These are phyloP conservation scores for Eupithecia tripunctaria DNA, from an alignment of 2,888 invertebrate genomes.

Conservation along the genomic window DNA sequence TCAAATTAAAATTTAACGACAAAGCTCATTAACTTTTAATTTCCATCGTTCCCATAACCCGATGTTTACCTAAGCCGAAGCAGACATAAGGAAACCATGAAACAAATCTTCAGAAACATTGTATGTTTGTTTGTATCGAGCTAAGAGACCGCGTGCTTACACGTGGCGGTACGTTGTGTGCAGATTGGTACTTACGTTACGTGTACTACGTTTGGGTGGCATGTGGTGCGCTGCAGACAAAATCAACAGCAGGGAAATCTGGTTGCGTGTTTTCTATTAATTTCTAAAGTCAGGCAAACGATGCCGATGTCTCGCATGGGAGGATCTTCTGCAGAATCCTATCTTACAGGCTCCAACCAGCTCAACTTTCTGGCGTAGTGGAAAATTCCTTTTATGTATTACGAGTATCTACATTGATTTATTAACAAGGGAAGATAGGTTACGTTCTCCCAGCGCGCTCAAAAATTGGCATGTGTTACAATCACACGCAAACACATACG, in stretches of 20 bases:
- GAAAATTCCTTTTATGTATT: too few species aligned
- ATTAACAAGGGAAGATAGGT: too few species aligned
- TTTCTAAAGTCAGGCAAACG: neutral
- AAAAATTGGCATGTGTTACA: too few species aligned
- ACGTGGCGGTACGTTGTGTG: neutral
- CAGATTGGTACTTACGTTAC: neutral
- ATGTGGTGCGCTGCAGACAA: neutral
- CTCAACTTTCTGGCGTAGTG: too few species aligned
- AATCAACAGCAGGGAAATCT: neutral
- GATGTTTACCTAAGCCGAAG: constrained; percentile 16
- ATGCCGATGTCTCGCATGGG: neutral
- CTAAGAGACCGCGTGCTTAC: neutral
- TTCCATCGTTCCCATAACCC: constrained; percentile 15
- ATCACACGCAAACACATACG: too few species aligned
- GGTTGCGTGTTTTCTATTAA: neutral
- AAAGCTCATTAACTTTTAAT: constrained; percentile 18
- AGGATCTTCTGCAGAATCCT: too few species aligned
- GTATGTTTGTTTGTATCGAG: constrained; percentile 29
- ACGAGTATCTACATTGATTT: too few species aligned
- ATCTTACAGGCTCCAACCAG: too few species aligned
- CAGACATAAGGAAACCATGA: constrained; percentile 34
- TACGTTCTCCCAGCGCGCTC: too few species aligned
- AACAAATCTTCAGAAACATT: constrained; percentile 33
- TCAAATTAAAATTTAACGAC: constrained; percentile 4
- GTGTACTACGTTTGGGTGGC: neutral